Percentiles rank a stretch among this genome's conserved stretches.
These are phyloP conservation scores for Clupea harengus DNA, from an alignment of 2,113 vertebrate species.

Conservation along the genomic window DNA sequence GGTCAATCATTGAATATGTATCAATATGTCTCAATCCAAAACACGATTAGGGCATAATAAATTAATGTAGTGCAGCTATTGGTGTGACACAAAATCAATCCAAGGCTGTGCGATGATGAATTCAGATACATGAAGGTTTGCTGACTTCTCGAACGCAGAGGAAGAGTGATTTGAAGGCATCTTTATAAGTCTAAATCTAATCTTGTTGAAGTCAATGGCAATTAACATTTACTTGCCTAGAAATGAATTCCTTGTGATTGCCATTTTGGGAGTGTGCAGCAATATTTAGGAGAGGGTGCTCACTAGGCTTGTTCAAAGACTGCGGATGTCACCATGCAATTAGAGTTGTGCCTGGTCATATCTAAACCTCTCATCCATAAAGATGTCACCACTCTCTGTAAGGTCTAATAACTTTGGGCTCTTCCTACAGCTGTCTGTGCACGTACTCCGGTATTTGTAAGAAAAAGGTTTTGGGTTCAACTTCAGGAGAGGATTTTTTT, in stretches of 20 bases:
- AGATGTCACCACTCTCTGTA: conserved; percentile 56
- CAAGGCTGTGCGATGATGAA: conserved; percentile 11
- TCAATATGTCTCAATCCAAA: conserved; percentile 5
- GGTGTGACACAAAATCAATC: conserved; percentile 26
- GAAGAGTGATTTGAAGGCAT: not conserved
- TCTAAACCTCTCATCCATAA: conserved; percentile 65
- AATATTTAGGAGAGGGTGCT: not conserved
- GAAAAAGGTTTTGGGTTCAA: not conserved
- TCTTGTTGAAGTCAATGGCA: not conserved
- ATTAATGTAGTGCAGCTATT: not conserved
- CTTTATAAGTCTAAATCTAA: not conserved
- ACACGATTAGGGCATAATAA: not conserved
- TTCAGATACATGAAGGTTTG: not conserved
- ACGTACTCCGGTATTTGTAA: not conserved
- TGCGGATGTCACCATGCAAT: conserved; percentile 35
- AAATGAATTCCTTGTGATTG: conserved; percentile 28
- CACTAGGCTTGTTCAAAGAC: conserved; percentile 45
- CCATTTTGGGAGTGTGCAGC: not conserved
- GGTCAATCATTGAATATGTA: not conserved
- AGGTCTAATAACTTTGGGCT: conserved; percentile 53
- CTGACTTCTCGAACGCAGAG: not conserved
- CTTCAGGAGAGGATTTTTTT: conserved; percentile 32
- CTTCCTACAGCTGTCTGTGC: not conserved
- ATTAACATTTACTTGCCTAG: not conserved
- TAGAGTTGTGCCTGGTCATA: conserved; percentile 58